Evolutionary conservation across 2,797 vertebrate species (phyloP).

Genomic region (Masticophis lateralis): DNA sequence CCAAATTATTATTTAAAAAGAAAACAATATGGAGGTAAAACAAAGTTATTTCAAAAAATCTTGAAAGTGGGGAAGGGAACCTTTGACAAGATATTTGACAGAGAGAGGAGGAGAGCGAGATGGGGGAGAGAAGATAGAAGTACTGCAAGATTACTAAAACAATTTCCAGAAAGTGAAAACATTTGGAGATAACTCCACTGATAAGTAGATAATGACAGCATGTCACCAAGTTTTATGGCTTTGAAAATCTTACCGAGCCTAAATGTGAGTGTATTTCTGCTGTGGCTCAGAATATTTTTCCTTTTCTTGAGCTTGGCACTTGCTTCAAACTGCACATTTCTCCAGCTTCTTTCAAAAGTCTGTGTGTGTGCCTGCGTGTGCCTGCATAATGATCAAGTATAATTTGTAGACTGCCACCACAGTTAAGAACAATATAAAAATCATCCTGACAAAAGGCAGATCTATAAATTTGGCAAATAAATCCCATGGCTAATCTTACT

Average conservation of each 20-base stretch:
- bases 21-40: background rate
- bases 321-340: background rate
- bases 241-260: constrained; percentile 14
- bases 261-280: background rate
- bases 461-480: background rate
- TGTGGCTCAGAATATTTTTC: background rate
- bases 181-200: background rate
- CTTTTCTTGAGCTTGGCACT: background rate
- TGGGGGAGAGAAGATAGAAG: background rate
- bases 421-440: constrained; percentile 5
- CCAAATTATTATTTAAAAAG: constrained; percentile 28
- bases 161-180: background rate
- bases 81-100: background rate
- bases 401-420: background rate
- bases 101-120: background rate
- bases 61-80: background rate
- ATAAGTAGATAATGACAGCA: background rate
- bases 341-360: background rate
- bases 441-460: background rate
- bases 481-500: background rate
- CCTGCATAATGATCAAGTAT: background rate
- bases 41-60: constrained; percentile 33
- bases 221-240: background rate
- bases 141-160: background rate
- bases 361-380: background rate